Evolutionary conservation across 2,888 invertebrate genomes (phyloP).

Genomic region (Aethes cnicana): DNA sequence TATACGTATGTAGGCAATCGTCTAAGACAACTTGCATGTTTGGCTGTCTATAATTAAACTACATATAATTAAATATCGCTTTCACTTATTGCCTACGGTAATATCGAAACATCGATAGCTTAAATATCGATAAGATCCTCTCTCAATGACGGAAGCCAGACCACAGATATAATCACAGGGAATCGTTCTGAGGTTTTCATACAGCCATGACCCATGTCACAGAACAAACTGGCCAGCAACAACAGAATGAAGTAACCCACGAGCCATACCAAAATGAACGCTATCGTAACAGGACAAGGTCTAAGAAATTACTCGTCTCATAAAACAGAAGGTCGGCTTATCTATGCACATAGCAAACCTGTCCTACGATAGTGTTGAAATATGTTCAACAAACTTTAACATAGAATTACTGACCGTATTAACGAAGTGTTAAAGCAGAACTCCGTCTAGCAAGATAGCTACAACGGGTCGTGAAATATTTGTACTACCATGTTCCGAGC

Average conservation of each 20-base stretch:
- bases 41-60: too few species aligned
- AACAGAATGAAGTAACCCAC: not conserved
- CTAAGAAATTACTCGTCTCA: not conserved
- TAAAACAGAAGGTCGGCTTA: constrained; percentile 19
- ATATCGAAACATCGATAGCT: too few species aligned
- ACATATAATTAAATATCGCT: too few species aligned
- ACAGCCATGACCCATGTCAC: too few species aligned
- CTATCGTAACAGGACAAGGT: not conserved
- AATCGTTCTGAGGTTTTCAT: too few species aligned
- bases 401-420: constrained; percentile 3
- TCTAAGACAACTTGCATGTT: too few species aligned
- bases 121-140: too few species aligned
- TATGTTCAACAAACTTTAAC: constrained; percentile 6
- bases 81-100: too few species aligned
- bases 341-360: constrained; percentile 29
- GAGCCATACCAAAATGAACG: not conserved
- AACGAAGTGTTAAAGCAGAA: not conserved
- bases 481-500: constrained; percentile 28
- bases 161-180: too few species aligned
- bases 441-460: not conserved
- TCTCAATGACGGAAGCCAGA: too few species aligned
- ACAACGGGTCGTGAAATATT: constrained; percentile 28
- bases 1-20: too few species aligned
- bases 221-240: too few species aligned
- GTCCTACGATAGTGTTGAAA: constrained; percentile 29